Base-by-base conservation (phyloP, 2,113 vertebrate genomes). In the Mystacornis crossleyi region DNA sequence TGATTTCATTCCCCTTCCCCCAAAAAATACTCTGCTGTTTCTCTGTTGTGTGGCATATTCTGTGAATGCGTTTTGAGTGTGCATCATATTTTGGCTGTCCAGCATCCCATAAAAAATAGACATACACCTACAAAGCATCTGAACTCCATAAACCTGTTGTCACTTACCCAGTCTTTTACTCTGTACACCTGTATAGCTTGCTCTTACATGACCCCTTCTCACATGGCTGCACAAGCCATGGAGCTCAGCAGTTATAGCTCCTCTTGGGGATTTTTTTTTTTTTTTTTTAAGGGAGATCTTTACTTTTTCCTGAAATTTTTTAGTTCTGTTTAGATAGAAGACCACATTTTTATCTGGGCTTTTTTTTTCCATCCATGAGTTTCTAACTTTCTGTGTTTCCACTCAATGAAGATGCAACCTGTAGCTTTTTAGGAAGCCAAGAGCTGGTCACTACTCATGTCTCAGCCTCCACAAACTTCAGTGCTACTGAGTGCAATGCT, bases 201-300 rank as follows among this genome's bases (percentile, higher is more conserved):
- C 23, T 57, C 15, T 36, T 3, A 0, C 70, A 14, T 65, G 38
- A 81, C 18, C 19, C 6, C 33, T 91, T 14, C 10, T 58, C 33
- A 54, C 12, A 21, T 14, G 0, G 1, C 31, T 53, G 36, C 23
- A 42, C 12, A 79, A 62, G 18, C 12, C 15, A 9, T 2, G 1
- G 19, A 45, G 43, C 16, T 67, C 33, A 64, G 38, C 19, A 64
- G 19, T 55, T 61, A 36, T 2, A 67, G 16, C 9, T 48, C 4
- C 3, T 31, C 33, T 40, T 14, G 7, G 8, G 8, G 12, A 2
- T 23, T 40, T 45, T 36, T 15, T 66, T 2, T 23, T 40, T 45
- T 36, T 15, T 66, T 29, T 15, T 66, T 29, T 3, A 12, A 24
- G 12, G 15, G 18, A 80, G 15, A 64, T 80, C 36, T 7, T 64